Conservation (phyloP, 2,797 vertebrate species). For the Melanotaenia parkinsoni region DNA sequence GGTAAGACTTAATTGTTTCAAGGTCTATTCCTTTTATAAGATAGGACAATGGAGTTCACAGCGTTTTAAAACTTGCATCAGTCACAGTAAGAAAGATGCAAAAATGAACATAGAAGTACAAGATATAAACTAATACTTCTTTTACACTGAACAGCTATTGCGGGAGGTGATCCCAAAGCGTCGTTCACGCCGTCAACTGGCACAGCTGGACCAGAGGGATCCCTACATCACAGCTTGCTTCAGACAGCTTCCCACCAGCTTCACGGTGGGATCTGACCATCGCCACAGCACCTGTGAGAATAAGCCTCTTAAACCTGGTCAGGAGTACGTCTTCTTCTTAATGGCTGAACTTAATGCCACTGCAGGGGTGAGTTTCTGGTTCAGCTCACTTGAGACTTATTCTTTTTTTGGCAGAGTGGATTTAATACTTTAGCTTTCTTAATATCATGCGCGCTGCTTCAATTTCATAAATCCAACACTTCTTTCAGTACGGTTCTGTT, state of each 20-base stretch:
- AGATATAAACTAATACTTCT: constrained; percentile 12
- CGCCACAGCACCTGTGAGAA: constrained; percentile 92
- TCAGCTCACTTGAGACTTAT: constrained; percentile 1
- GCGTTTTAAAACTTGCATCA: not conserved
- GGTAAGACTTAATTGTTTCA: not conserved
- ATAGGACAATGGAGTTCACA: not conserved
- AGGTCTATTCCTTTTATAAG: not conserved
- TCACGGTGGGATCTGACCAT: constrained; percentile 91
- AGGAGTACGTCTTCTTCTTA: constrained; percentile 94
- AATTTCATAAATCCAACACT: not conserved
- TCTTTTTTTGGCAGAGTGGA: not conserved
- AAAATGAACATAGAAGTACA: not conserved
- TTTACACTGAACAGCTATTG: constrained; percentile 82
- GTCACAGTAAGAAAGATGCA: not conserved
- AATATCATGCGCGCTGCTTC: not conserved
- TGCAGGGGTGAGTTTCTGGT: constrained; percentile 83
- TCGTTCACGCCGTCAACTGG: constrained; percentile 89
- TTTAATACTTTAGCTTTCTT: constrained; percentile 11
- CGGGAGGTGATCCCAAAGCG: constrained; percentile 84
- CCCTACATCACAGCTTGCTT: constrained; percentile 94
- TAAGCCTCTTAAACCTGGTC: constrained; percentile 89
- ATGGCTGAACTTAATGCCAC: constrained; percentile 91
- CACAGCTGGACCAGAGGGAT: constrained; percentile 88
- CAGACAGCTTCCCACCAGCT: constrained; percentile 86
- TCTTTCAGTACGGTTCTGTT: not conserved